Evolutionary conservation across 2,113 vertebrate species (phyloP).

Genomic region (Pteronura brasiliensis): DNA sequence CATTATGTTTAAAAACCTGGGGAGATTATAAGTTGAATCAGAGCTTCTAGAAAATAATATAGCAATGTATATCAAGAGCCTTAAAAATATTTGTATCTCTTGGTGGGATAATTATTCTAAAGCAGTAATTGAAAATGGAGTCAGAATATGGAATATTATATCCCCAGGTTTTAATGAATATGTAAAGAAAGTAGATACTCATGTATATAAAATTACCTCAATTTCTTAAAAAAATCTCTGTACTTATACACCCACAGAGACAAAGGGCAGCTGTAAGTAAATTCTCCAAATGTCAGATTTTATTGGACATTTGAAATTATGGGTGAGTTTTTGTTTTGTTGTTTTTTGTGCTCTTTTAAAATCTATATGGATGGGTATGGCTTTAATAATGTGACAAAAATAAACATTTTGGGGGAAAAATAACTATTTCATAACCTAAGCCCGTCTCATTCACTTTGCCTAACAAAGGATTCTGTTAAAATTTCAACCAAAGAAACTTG

Average conservation of each 20-base stretch:
- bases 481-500: constrained; percentile 24
- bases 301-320: not conserved
- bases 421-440: constrained; percentile 51
- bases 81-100: not conserved
- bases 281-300: not conserved
- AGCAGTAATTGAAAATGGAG: not conserved
- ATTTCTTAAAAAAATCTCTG: not conserved
- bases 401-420: constrained; percentile 48
- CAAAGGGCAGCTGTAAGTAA: not conserved
- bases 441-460: constrained; percentile 47
- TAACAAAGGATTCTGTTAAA: constrained; percentile 57
- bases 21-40: not conserved
- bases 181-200: not conserved
- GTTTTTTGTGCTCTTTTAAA: constrained; percentile 15
- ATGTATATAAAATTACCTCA: not conserved
- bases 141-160: not conserved
- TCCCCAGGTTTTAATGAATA: not conserved
- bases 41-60: constrained; percentile 3
- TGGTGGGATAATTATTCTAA: not conserved
- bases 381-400: constrained; percentile 64
- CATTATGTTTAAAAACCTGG: not conserved
- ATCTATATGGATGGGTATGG: constrained; percentile 13
- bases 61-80: not conserved
- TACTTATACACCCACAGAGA: not conserved
- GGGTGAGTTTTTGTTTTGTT: not conserved